phyloP scores from a whole-genome alignment of 2,888 invertebrate species.

The Pelosia muscerda region DNA sequence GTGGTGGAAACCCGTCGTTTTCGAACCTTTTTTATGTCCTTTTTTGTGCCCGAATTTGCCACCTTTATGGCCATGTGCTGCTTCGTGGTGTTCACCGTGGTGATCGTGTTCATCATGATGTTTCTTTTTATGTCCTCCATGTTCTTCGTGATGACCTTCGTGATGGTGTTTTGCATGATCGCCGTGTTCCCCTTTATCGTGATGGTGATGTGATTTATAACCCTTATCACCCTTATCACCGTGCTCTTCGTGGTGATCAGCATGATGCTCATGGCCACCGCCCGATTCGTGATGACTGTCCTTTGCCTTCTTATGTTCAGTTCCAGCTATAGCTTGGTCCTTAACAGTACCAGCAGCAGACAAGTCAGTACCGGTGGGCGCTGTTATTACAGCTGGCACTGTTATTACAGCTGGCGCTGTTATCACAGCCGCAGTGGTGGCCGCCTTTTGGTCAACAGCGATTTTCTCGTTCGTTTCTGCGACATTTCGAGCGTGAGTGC shows the following conservation, averaged over 20 bases:
- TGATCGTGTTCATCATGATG: conserved; percentile 92
- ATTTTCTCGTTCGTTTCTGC: conserved; percentile 62
- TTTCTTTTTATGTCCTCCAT: conserved; percentile 93
- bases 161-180: conserved; percentile 93
- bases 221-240: conserved; percentile 93
- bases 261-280: conserved; percentile 90
- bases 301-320: conserved; percentile 80
- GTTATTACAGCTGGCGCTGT: no score
- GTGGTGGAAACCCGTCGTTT: conserved; percentile 94
- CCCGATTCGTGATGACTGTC: conserved; percentile 88
- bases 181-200: conserved; percentile 93
- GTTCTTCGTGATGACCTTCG: conserved; percentile 91
- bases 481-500: conserved; percentile 70
- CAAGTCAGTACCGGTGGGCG: conserved; percentile 52
- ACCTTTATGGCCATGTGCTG: conserved; percentile 92
- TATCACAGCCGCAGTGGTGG: conserved; percentile 38
- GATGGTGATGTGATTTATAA: conserved; percentile 91
- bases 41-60: conserved; percentile 94
- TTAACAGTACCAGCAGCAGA: conserved; percentile 43
- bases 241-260: conserved; percentile 89
- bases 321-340: conserved; percentile 83
- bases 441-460: conserved; percentile 48
- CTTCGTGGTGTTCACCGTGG: conserved; percentile 92
- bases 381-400: conserved; percentile 47
- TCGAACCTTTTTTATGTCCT: conserved; percentile 94